A percentile compares a stretch with the other conserved stretches of the same genome.
phyloP scores from a whole-genome alignment of 2,888 invertebrate species.

The Taphrorychus bicolor region DNA sequence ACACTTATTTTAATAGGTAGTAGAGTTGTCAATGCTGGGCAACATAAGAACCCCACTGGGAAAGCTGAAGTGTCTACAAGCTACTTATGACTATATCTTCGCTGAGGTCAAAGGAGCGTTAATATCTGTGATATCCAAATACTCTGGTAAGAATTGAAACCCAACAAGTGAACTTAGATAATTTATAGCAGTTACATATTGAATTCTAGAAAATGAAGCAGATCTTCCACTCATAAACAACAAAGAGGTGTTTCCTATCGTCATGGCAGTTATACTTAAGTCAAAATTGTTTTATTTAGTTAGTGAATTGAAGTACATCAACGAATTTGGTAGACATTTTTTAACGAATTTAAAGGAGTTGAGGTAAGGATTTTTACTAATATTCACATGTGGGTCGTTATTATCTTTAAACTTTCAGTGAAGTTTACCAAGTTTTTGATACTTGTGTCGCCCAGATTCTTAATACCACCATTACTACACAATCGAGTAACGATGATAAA shows the following conservation, averaged over 20 bases:
- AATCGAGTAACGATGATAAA: constrained; percentile 7
- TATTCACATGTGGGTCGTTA: too few species aligned
- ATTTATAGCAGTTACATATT: background rate
- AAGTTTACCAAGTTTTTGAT: constrained; percentile 49
- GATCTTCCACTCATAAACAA: constrained; percentile 54
- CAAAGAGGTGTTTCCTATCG: constrained; percentile 56
- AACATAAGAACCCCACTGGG: constrained; percentile 57
- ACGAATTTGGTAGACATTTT: constrained; percentile 50
- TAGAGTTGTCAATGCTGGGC: constrained; percentile 60
- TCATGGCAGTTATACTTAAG: constrained; percentile 58
- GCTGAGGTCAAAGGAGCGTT: constrained; percentile 61
- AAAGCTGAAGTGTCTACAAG: constrained; percentile 59
- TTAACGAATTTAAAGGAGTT: background rate
- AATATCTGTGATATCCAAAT: constrained; percentile 56
- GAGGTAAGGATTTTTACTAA: too few species aligned
- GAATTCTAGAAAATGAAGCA: constrained; percentile 48
- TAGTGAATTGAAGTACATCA: constrained; percentile 60
- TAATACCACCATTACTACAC: background rate
- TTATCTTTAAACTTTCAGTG: constrained; percentile 45
- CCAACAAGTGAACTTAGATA: too few species aligned
- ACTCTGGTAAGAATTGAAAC: constrained; percentile 46
- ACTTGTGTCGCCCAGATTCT: constrained; percentile 44
- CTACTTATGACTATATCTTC: constrained; percentile 59
- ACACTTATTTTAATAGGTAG: constrained; percentile 52
- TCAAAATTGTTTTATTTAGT: constrained; percentile 58